Evolutionary conservation across 2,113 vertebrate species (phyloP).

Genomic region (Oceanodroma tethys): DNA sequence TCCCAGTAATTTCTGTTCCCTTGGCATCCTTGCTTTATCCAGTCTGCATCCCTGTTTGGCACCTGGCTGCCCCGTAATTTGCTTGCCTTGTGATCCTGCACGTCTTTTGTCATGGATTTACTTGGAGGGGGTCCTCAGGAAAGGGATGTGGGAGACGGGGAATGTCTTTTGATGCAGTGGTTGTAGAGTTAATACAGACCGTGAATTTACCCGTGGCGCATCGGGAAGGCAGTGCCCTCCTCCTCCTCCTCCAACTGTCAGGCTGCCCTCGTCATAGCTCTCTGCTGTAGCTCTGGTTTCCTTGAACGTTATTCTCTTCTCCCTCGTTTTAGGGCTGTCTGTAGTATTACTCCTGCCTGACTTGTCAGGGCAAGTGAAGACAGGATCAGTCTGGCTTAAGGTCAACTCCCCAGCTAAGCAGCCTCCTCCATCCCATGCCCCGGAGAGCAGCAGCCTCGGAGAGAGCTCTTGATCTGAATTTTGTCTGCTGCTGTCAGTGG

Average conservation of each 20-base stretch:
- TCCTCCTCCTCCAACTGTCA: not conserved
- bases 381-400: not conserved
- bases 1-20: not conserved
- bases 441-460: not conserved
- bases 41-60: not conserved
- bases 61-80: not conserved
- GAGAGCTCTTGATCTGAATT: not conserved
- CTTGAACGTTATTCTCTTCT: not conserved
- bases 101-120: not conserved
- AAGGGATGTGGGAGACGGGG: not conserved
- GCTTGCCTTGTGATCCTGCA: not conserved
- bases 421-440: not conserved
- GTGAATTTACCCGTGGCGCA: rapidly evolving
- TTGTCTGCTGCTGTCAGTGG: not conserved
- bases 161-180: not conserved
- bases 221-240: not conserved
- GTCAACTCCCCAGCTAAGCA: not conserved
- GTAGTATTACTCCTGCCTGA: not conserved
- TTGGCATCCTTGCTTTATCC: not conserved
- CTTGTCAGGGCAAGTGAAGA: not conserved
- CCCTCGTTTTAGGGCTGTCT: not conserved
- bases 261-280: not conserved
- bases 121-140: not conserved
- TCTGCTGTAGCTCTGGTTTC: not conserved
- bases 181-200: not conserved